phyloP scores from a whole-genome alignment of 2,797 vertebrate species.

The Leptoclinus maculatus region DNA sequence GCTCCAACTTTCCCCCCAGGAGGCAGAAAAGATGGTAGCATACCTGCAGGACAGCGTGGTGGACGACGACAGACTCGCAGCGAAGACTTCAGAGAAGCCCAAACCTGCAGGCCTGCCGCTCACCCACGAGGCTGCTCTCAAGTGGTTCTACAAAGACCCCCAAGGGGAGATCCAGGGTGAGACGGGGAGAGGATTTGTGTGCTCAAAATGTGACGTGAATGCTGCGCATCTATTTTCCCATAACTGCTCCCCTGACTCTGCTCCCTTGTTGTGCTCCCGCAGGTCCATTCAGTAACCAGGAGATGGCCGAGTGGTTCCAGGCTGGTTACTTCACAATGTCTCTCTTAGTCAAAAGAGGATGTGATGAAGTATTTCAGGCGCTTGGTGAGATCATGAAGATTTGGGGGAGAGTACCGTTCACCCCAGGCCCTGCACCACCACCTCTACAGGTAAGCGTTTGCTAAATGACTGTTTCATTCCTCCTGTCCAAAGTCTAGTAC shows the following conservation, averaged over 20 bases:
- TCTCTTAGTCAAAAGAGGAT: constrained; percentile 95
- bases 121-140: constrained; percentile 95
- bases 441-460: constrained; percentile 89
- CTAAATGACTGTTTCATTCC: background rate
- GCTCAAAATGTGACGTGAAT: background rate
- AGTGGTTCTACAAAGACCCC: constrained; percentile 99
- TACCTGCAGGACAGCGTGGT: constrained; percentile 95
- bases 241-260: background rate
- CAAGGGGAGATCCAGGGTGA: constrained; percentile 99
- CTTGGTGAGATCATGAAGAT: constrained; percentile 98
- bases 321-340: constrained; percentile 99
- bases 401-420: constrained; percentile 97
- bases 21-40: constrained; percentile 99
- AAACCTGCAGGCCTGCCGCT: constrained; percentile 89
- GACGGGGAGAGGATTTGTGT: background rate
- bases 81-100: constrained; percentile 89
- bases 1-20: constrained; percentile 76
- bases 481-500: background rate
- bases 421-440: constrained; percentile 90
- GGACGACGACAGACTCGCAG: constrained; percentile 92
- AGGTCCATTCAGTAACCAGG: constrained; percentile 98
- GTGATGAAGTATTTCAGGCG: constrained; percentile 96
- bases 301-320: constrained; percentile 99
- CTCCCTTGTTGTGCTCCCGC: constrained; percentile 14
- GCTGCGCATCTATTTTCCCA: background rate